Conservation (phyloP, 2,113 vertebrate genomes). For the Struthio camelus region DNA sequence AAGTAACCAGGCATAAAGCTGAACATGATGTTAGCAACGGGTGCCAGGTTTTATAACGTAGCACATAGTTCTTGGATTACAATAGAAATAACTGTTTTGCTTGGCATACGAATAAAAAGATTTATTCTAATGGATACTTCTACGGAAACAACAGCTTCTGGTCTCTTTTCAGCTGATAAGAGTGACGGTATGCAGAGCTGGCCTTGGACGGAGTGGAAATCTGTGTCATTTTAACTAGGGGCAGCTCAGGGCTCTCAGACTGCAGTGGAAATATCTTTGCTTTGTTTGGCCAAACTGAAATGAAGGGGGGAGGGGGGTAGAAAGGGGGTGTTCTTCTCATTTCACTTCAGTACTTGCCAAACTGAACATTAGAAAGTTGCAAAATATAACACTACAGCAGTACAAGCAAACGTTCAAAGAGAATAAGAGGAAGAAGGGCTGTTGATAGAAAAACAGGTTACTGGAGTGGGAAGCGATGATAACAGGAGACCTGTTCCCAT, state of each 20-base stretch:
- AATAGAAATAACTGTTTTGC: constrained; percentile 55
- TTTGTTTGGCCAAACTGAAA: constrained; percentile 47
- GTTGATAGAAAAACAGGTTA: neutral
- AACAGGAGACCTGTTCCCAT: neutral
- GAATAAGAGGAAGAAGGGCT: neutral
- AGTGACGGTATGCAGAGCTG: neutral
- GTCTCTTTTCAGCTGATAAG: constrained; percentile 65
- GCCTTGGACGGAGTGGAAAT: neutral
- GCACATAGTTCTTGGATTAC: constrained; percentile 33
- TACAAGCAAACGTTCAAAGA: neutral
- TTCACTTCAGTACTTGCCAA: neutral
- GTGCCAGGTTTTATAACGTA: constrained; percentile 3
- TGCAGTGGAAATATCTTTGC: constrained; percentile 48
- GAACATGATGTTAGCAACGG: neutral
- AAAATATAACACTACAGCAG: neutral
- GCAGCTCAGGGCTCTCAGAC: neutral
- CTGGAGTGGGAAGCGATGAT: neutral
- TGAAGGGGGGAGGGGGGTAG: neutral
- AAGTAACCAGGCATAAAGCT: neutral
- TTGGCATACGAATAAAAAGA: constrained; percentile 67
- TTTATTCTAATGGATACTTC: neutral
- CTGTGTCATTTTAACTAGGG: constrained; percentile 2
- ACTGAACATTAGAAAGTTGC: neutral
- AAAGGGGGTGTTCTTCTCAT: neutral
- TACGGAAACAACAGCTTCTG: constrained; percentile 47